These are phyloP conservation scores for Grammomys surdaster DNA, from an alignment of 2,113 vertebrate genomes.

Conservation along the genomic window DNA sequence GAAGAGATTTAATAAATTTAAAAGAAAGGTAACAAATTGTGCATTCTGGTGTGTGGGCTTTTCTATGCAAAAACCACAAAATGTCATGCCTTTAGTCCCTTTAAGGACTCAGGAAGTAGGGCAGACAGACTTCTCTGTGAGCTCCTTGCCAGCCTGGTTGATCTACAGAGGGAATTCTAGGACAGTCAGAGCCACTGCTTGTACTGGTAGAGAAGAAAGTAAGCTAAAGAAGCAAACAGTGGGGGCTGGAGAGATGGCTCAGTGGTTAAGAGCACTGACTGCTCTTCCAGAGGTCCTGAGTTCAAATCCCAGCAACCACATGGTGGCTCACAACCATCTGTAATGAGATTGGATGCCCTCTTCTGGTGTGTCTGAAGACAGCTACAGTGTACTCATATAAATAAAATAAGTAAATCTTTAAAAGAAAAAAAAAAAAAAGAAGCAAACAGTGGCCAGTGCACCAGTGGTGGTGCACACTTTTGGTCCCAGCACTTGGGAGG, in stretches of 20 bases:
- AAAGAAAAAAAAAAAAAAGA: background rate
- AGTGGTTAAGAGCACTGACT: too few species aligned
- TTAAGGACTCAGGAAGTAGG: background rate
- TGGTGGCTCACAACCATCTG: too few species aligned
- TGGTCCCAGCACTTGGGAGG: too few species aligned
- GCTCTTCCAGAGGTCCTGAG: too few species aligned
- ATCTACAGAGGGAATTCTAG: conserved; percentile 6
- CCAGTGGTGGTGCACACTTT: too few species aligned
- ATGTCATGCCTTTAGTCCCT: background rate
- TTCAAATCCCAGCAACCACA: too few species aligned
- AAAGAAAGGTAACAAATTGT: background rate
- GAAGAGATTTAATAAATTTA: background rate
- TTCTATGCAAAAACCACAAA: background rate
- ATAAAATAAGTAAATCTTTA: too few species aligned
- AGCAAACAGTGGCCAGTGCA: background rate
- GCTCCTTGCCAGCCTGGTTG: background rate
- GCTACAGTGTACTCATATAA: too few species aligned
- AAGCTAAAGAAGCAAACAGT: background rate
- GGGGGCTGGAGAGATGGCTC: too few species aligned
- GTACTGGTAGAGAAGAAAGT: background rate
- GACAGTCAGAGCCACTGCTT: background rate
- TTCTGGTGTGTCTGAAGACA: too few species aligned
- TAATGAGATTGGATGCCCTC: too few species aligned
- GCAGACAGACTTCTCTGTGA: background rate
- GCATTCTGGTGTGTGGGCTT: background rate